Conservation (phyloP, 2,888 invertebrate species). For the Erannis defoliaria region DNA sequence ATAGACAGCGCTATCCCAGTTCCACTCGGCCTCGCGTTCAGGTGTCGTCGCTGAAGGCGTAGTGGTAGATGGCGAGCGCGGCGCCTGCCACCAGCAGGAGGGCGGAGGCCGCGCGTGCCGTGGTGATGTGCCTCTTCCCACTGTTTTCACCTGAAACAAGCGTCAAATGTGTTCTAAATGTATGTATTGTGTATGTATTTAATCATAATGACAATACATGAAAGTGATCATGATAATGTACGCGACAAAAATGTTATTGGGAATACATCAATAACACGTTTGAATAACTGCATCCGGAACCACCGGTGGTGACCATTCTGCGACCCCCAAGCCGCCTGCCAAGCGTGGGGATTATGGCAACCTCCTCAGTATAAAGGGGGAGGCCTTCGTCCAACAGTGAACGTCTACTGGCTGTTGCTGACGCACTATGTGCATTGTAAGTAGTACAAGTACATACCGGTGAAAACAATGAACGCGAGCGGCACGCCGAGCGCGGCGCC, state of each 20-base stretch:
- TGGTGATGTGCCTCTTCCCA: slow-evolving; percentile 53
- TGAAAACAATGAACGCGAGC: slow-evolving; percentile 87
- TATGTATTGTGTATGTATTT: too few species aligned
- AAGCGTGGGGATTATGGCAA: too few species aligned
- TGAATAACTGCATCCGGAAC: too few species aligned
- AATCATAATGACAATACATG: too few species aligned
- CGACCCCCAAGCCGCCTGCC: too few species aligned
- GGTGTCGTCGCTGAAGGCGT: slow-evolving; percentile 51
- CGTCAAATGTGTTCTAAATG: background rate
- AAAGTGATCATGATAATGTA: too few species aligned
- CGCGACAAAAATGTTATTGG: too few species aligned
- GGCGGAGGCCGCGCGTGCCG: slow-evolving; percentile 60
- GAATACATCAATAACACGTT: too few species aligned
- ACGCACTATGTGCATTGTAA: background rate
- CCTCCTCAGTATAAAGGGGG: too few species aligned
- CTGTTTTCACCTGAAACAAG: slow-evolving; percentile 70
- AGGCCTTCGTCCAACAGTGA: too few species aligned
- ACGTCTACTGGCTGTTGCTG: too few species aligned
- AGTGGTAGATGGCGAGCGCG: slow-evolving; percentile 53
- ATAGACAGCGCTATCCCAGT: background rate
- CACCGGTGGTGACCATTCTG: too few species aligned
- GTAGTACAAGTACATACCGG: slow-evolving; percentile 55
- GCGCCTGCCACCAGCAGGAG: slow-evolving; percentile 55
- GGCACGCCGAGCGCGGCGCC: slow-evolving; percentile 90
- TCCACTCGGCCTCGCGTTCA: slow-evolving; percentile 43